Evolutionary conservation across 2,797 vertebrate species (phyloP).

Genomic region (Artibeus lituratus): DNA sequence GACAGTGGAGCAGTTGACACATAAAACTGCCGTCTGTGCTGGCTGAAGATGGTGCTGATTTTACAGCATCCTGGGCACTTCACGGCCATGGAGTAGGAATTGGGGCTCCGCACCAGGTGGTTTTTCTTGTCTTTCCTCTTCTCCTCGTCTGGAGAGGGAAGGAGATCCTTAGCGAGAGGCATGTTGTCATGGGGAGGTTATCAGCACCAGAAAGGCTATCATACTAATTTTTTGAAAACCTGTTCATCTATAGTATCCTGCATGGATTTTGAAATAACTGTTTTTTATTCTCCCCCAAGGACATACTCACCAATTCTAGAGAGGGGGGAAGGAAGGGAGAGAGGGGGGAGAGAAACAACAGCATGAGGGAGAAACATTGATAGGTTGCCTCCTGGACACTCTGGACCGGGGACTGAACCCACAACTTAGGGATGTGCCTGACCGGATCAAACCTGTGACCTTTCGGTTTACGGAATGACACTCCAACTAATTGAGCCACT

Average conservation of each 20-base stretch:
- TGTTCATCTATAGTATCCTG: not conserved
- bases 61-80: not conserved
- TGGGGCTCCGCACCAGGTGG: not conserved
- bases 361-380: too few relatives aligned
- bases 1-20: not conserved
- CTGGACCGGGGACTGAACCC: too few relatives aligned
- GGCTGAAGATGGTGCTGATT: not conserved
- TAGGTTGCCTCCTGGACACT: too few relatives aligned
- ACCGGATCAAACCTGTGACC: too few relatives aligned
- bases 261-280: slow-evolving; percentile 20
- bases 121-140: not conserved
- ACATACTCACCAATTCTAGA: too few relatives aligned
- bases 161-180: not conserved
- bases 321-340: too few relatives aligned
- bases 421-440: too few relatives aligned
- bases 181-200: not conserved
- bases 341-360: too few relatives aligned
- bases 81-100: not conserved
- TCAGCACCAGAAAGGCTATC: not conserved
- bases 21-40: not conserved
- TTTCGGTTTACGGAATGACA: too few relatives aligned
- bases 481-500: too few relatives aligned
- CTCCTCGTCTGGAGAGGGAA: not conserved
- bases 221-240: not conserved
- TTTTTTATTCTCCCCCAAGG: not conserved